Base-by-base conservation (phyloP, 2,888 invertebrate species). In the Hypena proboscidalis region DNA sequence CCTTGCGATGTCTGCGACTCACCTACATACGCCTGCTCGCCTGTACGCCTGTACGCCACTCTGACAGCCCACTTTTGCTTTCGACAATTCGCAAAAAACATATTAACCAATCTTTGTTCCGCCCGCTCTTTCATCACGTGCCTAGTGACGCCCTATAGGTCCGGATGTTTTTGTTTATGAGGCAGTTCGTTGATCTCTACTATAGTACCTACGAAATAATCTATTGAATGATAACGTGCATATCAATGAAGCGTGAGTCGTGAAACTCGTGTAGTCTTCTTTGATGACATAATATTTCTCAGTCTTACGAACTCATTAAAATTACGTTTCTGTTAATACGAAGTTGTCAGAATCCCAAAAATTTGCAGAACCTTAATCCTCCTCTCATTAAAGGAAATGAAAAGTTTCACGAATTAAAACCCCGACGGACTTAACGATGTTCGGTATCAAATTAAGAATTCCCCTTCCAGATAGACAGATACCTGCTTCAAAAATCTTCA, bases 11-110 rank as follows among this genome's bases (percentile, higher is more conserved):
- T 58, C 75, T 77, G 78, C 70, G 80, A 75, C 84, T 90, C 87
- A 89, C 89, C 90, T 89, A 89, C 90, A 88, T 88, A 86, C 86
- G 80, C 61, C 77, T 82, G 85, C 83, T 85, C 83, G 69, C 61
- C 61, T 79, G 77, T 70, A 83, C 84, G 90, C 90, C 90, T 87
- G 90, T 90, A 83, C 90, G 80, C 61, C 77, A 83, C 85, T 83
- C 85, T 83, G 69, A 62, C 61, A 80, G 77, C 70, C 83, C 84
- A 90, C 90, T 90, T 87, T 90, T 90, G 84, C 90, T 90, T 90
- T 90, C 90, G 86, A 74, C 78, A 82, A 80, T 83, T 80, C 82
- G 87, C 88, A 86, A 89, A 90, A 87, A 86, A 64, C 36, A 35
- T 55, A 55, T 58, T 62, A 66, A 54, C 63, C 61, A 65, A 55